Conservation (phyloP, 2,797 vertebrate genomes). For the Pipistrellus nathusii region DNA sequence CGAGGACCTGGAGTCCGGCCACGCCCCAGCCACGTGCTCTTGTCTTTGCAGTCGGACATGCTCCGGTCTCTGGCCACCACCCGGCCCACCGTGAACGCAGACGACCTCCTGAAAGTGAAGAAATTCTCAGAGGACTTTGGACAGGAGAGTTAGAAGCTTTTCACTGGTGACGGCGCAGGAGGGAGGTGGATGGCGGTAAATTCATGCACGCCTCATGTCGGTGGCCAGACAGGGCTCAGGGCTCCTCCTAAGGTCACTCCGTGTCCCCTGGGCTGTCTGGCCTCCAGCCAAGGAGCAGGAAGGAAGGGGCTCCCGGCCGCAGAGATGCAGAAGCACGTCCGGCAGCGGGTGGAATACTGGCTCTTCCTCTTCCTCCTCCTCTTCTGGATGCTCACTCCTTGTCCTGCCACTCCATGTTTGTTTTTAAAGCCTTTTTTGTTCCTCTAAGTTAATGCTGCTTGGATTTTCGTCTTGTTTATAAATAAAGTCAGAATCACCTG, state of each 20-base stretch:
- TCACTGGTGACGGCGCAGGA: neutral
- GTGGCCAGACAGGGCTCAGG: conserved; percentile 69
- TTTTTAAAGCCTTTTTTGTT: conserved; percentile 66
- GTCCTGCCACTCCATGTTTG: conserved; percentile 39
- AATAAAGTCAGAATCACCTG: conserved; percentile 85
- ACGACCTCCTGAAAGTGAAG: conserved; percentile 97
- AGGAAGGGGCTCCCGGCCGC: conserved; percentile 1
- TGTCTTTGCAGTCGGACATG: conserved; percentile 94
- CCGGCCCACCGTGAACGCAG: conserved; percentile 95
- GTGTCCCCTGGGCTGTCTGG: conserved; percentile 33
- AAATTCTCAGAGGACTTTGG: conserved; percentile 99
- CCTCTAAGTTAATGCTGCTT: conserved; percentile 88
- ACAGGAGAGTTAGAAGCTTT: conserved; percentile 93
- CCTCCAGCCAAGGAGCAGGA: neutral
- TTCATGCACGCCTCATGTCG: conserved; percentile 45
- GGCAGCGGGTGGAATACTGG: conserved; percentile 6
- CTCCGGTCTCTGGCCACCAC: conserved; percentile 96
- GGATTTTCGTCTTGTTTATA: conserved; percentile 87
- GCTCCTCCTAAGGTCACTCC: neutral
- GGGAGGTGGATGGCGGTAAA: conserved; percentile 52
- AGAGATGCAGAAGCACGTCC: neutral
- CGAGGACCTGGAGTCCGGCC: neutral
- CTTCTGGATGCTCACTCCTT: conserved; percentile 49
- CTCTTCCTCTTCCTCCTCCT: conserved; percentile 31
- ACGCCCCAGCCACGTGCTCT: neutral